Evolutionary conservation across 2,797 vertebrate genomes (phyloP).

Genomic region (Eospalax fontanierii): DNA sequence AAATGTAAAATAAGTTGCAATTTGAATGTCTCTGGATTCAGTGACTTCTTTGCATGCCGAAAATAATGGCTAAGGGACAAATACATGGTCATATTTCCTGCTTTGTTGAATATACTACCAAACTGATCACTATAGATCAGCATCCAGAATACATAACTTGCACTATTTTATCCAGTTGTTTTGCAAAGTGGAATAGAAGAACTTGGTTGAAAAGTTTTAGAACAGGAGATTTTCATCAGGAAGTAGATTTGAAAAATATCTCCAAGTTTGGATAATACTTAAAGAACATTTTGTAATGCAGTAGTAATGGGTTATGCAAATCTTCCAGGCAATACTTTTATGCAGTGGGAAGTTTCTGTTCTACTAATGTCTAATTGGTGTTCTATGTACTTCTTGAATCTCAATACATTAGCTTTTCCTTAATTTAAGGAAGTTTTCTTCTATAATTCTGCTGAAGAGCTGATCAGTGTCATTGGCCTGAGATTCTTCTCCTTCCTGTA

Average conservation of each 20-base stretch:
- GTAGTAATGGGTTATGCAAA: neutral
- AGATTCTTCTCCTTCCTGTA: too few relatives aligned
- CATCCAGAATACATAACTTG: neutral
- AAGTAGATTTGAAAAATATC: neutral
- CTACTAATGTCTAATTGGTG: too few relatives aligned
- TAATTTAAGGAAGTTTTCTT: too few relatives aligned
- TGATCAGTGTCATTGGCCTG: too few relatives aligned
- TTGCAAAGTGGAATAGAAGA: neutral
- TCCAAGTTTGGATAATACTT: neutral
- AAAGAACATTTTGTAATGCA: neutral
- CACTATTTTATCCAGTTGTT: constrained; percentile 3
- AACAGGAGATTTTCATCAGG: neutral
- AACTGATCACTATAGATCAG: neutral
- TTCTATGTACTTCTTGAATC: too few relatives aligned
- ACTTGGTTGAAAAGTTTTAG: neutral
- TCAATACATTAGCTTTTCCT: too few relatives aligned
- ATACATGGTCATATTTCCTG: neutral
- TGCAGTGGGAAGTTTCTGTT: too few relatives aligned
- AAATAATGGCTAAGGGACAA: neutral
- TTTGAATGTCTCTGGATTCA: neutral
- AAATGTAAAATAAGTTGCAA: neutral
- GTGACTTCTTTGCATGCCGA: neutral
- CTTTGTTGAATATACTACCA: neutral
- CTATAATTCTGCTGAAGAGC: too few relatives aligned
- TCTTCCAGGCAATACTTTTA: neutral